Evolutionary conservation across 1,140 invertebrate species (phyloP).

Genomic region (Plutomurus gul): DNA sequence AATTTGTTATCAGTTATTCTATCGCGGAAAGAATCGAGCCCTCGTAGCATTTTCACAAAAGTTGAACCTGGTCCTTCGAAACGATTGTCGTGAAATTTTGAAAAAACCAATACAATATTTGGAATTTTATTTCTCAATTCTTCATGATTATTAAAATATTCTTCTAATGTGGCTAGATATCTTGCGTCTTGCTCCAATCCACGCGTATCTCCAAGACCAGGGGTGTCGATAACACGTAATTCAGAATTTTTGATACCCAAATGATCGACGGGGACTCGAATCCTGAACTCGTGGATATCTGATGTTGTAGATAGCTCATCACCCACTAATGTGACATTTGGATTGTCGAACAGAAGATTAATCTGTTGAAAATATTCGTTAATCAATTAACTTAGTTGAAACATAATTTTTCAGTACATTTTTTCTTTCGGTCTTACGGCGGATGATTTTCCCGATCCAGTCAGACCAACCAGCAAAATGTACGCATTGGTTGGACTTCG

Average conservation of each 20-base stretch:
- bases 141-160: conserved; percentile 28
- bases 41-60: conserved; percentile 38
- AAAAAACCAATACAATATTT: conserved; percentile 31
- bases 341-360: background rate
- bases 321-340: background rate
- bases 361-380: background rate
- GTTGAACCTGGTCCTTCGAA: background rate
- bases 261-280: background rate
- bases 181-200: conserved; percentile 40
- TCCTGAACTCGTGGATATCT: conserved; percentile 17
- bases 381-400: background rate
- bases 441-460: background rate
- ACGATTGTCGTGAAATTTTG: conserved; percentile 32
- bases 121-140: conserved; percentile 12
- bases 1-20: background rate
- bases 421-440: too few species aligned
- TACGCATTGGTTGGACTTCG: background rate
- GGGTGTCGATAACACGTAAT: conserved; percentile 35
- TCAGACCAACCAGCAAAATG: background rate
- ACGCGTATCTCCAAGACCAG: conserved; percentile 33
- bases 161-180: conserved; percentile 32
- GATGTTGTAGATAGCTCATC: background rate
- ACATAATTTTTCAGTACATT: background rate
- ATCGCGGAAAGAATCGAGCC: background rate
- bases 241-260: conserved; percentile 35